Evolutionary conservation across 2,797 vertebrate species (phyloP), one percentile per base, ranked within the genome.

Genomic region (Lagorchestes hirsutus): DNA sequence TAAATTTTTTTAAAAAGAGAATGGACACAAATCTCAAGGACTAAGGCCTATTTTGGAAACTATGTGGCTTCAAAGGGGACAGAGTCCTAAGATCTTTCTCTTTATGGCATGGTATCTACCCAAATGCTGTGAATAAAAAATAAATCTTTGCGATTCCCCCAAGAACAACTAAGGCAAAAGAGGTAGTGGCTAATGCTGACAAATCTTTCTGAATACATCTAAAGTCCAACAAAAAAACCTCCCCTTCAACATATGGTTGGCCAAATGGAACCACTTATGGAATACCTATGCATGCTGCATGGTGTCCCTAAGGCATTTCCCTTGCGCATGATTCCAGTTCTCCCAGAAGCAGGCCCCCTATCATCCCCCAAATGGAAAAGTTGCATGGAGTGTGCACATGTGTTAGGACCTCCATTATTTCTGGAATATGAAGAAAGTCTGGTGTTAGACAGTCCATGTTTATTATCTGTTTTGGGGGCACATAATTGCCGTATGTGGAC

Each of bases 401-500:
- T 31, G 0, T 59, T 12, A 34, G 59, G 59, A 34, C 29, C 29
- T 34, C 59, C 59, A 62, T 34, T 34, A 31, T 31, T 62, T 67
- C 62, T n/a, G 14, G 34, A 67, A 67, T n/a, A n/a, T n/a, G 31
- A n/a, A n/a, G 62, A 67, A 67, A 67, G 62, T 34, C 62, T 62
- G 59, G 14, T 67, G 62, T 67, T n/a, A n/a, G 13, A n/a, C 59
- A n/a, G 34, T 67, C 59, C 12, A 34, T 67, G 59, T 67, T 34
- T 62, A 31, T 62, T 31, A 62, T 62, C 31, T 67, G 11, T 67
- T n/a, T 74, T 34, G 34, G 62, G 34, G n/a, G 5, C 62, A 54
- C 40, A 0, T 96, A 95, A 95, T 97, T 97, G 95, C 58, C 90
- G 34, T 55, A 95, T 97, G 95, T 55, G 94, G 97, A 92, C 94